Percentiles rank a stretch among this genome's conserved stretches.
Conservation (phyloP, 1,140 invertebrate genomes). For the Tetragonula clypearis region DNA sequence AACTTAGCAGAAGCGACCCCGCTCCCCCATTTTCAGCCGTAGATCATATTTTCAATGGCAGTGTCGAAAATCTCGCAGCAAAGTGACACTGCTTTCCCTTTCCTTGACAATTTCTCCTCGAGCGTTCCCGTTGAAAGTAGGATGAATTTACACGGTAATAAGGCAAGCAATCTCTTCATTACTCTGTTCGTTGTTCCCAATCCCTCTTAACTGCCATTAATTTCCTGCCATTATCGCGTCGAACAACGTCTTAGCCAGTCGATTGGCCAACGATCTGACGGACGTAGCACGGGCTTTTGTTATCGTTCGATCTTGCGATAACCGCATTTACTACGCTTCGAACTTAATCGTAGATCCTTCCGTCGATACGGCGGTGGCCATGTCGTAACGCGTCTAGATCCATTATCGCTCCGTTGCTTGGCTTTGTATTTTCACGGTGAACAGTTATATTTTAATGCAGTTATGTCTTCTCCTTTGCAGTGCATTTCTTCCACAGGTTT, state of each 20-base stretch:
- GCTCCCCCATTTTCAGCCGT: too few species aligned
- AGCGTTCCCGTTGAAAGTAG: slow-evolving; percentile 13
- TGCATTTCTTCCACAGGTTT: not conserved
- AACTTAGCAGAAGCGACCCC: too few species aligned
- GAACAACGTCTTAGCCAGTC: slow-evolving; percentile 52
- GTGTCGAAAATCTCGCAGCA: not conserved
- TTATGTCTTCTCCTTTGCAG: too few species aligned
- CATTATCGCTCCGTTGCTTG: not conserved
- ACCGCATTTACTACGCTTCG: not conserved
- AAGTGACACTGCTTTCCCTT: slow-evolving; percentile 13
- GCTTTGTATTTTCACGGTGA: not conserved
- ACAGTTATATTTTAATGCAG: not conserved
- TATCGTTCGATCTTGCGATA: slow-evolving; percentile 41
- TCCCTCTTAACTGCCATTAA: slow-evolving; percentile 47
- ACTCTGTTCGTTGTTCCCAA: slow-evolving; percentile 23
- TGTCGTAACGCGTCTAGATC: not conserved
- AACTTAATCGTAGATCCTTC: slow-evolving; percentile 29
- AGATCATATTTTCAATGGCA: too few species aligned
- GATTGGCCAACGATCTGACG: slow-evolving; percentile 42
- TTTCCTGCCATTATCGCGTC: slow-evolving; percentile 60
- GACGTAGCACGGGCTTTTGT: slow-evolving; percentile 21
- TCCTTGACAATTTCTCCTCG: not conserved
- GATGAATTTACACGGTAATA: slow-evolving; percentile 55
- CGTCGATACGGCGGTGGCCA: not conserved
- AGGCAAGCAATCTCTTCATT: slow-evolving; percentile 65